Base-by-base conservation (phyloP, 2,888 invertebrate genomes). In the Ellobium chinense region DNA sequence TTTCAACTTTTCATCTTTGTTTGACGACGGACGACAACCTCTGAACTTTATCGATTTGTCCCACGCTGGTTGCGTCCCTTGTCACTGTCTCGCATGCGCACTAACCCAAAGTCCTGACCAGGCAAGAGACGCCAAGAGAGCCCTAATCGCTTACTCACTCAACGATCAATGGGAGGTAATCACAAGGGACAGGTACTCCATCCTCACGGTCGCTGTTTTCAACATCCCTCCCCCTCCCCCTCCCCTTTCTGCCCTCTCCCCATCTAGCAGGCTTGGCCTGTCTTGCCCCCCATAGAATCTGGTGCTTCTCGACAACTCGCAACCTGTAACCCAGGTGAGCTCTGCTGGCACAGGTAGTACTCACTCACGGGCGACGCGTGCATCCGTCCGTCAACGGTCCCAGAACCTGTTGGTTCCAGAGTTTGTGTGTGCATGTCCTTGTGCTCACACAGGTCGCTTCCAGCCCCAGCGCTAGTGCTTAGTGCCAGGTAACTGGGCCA, bases 381-480 rank as follows among this genome's bases (percentile, higher is more conserved):
- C n/a, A n/a, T n/a, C n/a, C 34, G 56, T 56, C 34, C 56, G 9
- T 31, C 5, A 31, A 0, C n/a, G 12, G 46, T 75, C 27, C 29
- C 75, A 75, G 54, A n/a, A 75, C 75, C 75, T 75, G 75, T 75
- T 75, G 75, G 63, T 63, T 27, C 46, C 63, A 63, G 54, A 39
- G 29, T 29, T 36, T 65, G 36, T 58, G 58, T n/a, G 4, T 24
- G 58, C n/a, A 34, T 68, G 27, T 68, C 27, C 21, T 39, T 27
- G 46, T 46, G 37, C 31, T 73, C 73, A 27, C 31, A 75, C 75
- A 75, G 75, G 75, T 75, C 37, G 75, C 18, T 46, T n/a, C n/a
- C n/a, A n/a, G n/a, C n/a, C n/a, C n/a, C n/a, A n/a, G n/a, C n/a
- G n/a, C n/a, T n/a, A n/a, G n/a, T n/a, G n/a, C n/a, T n/a, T n/a